Base-by-base conservation (phyloP, 2,888 invertebrate genomes). In the Hyposoter didymator region DNA sequence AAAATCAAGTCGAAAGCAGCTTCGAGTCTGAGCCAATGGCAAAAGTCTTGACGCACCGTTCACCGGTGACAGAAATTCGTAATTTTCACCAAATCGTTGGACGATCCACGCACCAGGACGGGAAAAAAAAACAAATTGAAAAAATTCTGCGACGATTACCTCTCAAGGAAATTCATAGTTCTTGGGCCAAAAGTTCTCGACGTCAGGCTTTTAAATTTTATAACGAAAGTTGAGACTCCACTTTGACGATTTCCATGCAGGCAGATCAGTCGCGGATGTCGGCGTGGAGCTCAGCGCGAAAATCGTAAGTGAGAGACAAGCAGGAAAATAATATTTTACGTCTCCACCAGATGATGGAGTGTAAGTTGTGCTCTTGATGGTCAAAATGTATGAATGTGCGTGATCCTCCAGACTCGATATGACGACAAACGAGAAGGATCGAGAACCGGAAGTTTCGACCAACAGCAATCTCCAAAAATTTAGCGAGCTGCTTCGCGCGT, bases 381-480 rank as follows among this genome's bases (percentile, higher is more conserved):
- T 64, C 35, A 28, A 49, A 6, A 52, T 59, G n/a, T n/a, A 17
- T 7, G 14, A 22, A 39, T 17, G 17, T 49, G 14, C 22, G 35
- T 62, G 19, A 62, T n/a, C 17, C 62, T 47, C 10, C 6, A 67
- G 17, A 78, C 67, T 12, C 35, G n/a, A n/a, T 47, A n/a, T n/a
- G n/a, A 47, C 52, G 28, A 28, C 2, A 8, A 62, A 52, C 17
- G 45, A 59, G 6, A n/a, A 47, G 2, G 59, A 22, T 78, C n/a
- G 17, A 80, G n/a, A 84, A 85, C 87, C 88, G 88, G 88, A 90
- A 90, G 87, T 87, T 87, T 87, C 62, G 47, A 10, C 39, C 39
- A 83, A 87, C 88, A 89, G 88, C 89, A 89, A 90, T 90, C 88
- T 88, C 79, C 81, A 7, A 17, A 45, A 88, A 82, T 89, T 87